Evolutionary conservation across 64 coral and sea anemone genomes (phyloP).

Genomic region (Hydrozoanthus tunicans): DNA sequence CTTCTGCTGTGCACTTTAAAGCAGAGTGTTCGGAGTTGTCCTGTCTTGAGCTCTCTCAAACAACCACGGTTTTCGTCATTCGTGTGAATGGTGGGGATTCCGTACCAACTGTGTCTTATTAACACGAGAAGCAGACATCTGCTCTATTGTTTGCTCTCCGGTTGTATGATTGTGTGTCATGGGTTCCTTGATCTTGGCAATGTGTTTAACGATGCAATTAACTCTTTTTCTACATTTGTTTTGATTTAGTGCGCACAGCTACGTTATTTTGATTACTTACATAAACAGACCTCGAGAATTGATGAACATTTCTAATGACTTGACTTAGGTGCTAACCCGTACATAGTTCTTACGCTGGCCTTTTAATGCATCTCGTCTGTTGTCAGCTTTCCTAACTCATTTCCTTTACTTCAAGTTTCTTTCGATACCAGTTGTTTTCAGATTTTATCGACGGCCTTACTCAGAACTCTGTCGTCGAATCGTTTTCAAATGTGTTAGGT

Average conservation of each 20-base stretch:
- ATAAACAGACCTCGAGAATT: background rate
- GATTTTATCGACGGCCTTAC: background rate
- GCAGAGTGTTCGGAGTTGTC: background rate
- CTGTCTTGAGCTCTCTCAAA: background rate
- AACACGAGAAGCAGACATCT: background rate
- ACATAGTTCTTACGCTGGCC: background rate
- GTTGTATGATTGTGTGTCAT: constrained; percentile 4
- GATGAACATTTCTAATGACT: background rate
- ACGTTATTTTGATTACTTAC: background rate
- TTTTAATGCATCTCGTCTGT: background rate
- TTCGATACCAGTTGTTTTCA: background rate
- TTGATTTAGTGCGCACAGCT: background rate
- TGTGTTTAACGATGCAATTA: constrained; percentile 13
- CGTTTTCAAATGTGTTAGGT: background rate
- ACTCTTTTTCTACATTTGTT: constrained; percentile 29
- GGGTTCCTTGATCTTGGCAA: constrained; percentile 19
- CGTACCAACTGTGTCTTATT: background rate
- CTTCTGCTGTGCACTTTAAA: background rate
- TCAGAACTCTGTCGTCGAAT: background rate
- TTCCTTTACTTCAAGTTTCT: background rate
- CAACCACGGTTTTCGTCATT: background rate
- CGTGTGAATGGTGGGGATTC: background rate
- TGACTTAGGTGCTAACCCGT: background rate
- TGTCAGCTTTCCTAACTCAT: background rate
- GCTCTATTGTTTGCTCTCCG: background rate